Base-by-base conservation (phyloP, 2,113 vertebrate species). In the Sebastes fasciatus region DNA sequence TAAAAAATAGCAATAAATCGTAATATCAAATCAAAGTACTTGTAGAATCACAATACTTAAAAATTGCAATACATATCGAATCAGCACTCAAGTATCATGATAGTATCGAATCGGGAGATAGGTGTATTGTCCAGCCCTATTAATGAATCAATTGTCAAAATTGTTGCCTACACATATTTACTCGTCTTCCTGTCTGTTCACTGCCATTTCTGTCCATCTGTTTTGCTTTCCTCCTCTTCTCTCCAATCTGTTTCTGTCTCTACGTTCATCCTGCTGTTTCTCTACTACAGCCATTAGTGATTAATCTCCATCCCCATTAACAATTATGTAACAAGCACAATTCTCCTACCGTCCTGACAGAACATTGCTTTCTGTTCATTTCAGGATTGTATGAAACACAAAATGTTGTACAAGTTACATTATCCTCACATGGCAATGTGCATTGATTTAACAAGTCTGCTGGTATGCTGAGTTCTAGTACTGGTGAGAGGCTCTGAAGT, bases 231-330 rank as follows among this genome's bases (percentile, higher is more conserved):
- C 23, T 4, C 6, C 14, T 49, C 12, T 2, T 52, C 14, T 54
- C 26, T 52, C 12, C n/a, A 26, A 13, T 26, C 63, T 5, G 52
- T 16, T 72, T 58, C 69, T 48, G 17, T 45, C 14, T 8, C 57
- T 48, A n/a, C 26, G 4, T 5, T 74, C 34, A 51, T 63, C 45
- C 45, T 4, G n/a, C 34, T 5, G 11, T 14, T 57, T 21, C 69
- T 58, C 34, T 46, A 5, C 52, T 19, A 19, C 23, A 40, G 11
- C 23, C 72, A 21, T 64, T 75, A 64, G 73, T 64, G 26, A 64
- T 64, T 64, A 64, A 64, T 52, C 48, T 65, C 61, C 34, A 65
- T 17, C n/a, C 34, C 48, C 34, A 45, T 63, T 21, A 64, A 64
- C 11, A 23, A 43, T 75, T 63, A 75, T 6, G 34, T 6, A 61